Evolutionary conservation across 2,888 invertebrate species (phyloP).

Genomic region (Willowsia nigromaculata): DNA sequence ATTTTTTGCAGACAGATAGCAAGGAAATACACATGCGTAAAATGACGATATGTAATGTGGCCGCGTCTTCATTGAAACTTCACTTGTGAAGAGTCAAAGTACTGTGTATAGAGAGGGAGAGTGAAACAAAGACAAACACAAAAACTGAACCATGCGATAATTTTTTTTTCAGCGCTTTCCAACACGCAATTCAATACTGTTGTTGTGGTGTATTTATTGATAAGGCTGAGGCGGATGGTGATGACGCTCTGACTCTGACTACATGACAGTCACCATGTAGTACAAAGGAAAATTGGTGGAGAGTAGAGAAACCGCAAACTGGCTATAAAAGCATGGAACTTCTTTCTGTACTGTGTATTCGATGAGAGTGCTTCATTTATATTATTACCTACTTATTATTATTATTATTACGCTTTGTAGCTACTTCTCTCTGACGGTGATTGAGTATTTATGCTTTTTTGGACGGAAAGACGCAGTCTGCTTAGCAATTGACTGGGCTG

Average conservation of each 20-base stretch:
- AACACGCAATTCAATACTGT: slow-evolving; percentile 19
- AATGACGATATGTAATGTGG: too few relatives aligned
- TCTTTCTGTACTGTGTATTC: not conserved
- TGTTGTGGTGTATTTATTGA: slow-evolving; percentile 16
- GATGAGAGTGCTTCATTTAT: not conserved
- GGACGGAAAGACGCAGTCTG: not conserved
- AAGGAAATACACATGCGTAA: too few relatives aligned
- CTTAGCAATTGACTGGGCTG: not conserved
- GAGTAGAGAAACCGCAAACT: slow-evolving; percentile 37
- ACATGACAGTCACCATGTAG: slow-evolving; percentile 20
- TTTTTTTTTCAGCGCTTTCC: not conserved
- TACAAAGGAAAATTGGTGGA: slow-evolving; percentile 12
- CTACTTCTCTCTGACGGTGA: not conserved
- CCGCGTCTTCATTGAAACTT: not conserved
- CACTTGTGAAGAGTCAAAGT: too few relatives aligned
- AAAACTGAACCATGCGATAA: slow-evolving; percentile 7
- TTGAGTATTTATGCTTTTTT: not conserved
- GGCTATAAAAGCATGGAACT: not conserved
- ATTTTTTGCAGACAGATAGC: too few relatives aligned
- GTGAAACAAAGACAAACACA: slow-evolving; percentile 27
- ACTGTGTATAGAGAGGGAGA: not conserved
- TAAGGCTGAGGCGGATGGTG: slow-evolving; percentile 23
- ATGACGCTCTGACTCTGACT: not conserved
- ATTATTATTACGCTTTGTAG: not conserved
- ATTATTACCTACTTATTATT: not conserved